Evolutionary conservation across 2,888 invertebrate genomes (phyloP).

Genomic region (Pocota personata): DNA sequence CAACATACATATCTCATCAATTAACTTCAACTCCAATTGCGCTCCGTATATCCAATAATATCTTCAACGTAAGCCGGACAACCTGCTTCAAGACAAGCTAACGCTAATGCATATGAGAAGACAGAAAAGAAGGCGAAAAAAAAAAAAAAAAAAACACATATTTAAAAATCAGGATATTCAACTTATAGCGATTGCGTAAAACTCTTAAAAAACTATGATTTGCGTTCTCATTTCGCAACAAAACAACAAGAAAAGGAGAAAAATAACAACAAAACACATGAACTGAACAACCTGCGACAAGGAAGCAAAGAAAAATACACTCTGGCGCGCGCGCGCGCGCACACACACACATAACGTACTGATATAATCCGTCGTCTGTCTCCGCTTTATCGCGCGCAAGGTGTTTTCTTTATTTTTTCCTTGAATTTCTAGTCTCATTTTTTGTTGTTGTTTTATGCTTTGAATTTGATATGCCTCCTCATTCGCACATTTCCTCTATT

Average conservation of each 20-base stretch:
- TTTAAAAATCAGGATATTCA: conserved; percentile 65
- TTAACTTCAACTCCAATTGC: conserved; percentile 42
- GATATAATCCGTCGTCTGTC: conserved; percentile 15
- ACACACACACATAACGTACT: background rate
- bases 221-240: conserved; percentile 67
- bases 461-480: conserved; percentile 38
- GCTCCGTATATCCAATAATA: conserved; percentile 26
- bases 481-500: conserved; percentile 49
- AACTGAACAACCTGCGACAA: conserved; percentile 58
- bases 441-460: conserved; percentile 18
- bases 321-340: background rate
- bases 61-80: conserved; percentile 26
- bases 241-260: conserved; percentile 7
- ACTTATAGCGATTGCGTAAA: conserved; percentile 69
- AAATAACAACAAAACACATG: conserved; percentile 19
- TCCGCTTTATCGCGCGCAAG: conserved; percentile 41
- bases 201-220: conserved; percentile 62
- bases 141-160: conserved; percentile 9
- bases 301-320: conserved; percentile 53
- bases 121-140: conserved; percentile 5
- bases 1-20: conserved; percentile 40
- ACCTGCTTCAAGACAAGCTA: conserved; percentile 13
- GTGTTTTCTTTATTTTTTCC: conserved; percentile 44
- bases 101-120: conserved; percentile 10
- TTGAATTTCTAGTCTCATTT: conserved; percentile 48